Percentiles rank a stretch among this genome's conserved stretches.
These are phyloP conservation scores for Xiphorhynchus erythropygius DNA, from an alignment of 2,797 vertebrate genomes.

Conservation along the genomic window DNA sequence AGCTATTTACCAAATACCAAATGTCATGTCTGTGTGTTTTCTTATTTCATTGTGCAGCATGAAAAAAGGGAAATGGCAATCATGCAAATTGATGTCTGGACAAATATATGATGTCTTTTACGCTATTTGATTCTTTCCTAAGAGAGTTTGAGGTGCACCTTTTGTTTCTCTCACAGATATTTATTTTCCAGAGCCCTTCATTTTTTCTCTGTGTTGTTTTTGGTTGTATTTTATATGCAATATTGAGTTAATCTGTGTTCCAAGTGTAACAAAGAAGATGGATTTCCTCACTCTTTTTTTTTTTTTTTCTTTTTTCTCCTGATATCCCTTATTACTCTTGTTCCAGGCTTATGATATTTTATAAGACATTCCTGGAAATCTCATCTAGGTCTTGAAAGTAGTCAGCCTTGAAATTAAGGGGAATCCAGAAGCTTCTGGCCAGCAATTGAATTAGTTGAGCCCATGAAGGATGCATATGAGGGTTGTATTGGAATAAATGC, in stretches of 20 bases:
- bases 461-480: background rate
- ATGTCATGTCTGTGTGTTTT: background rate
- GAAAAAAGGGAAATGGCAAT: background rate
- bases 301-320: background rate
- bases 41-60: background rate
- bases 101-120: background rate
- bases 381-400: background rate
- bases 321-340: background rate
- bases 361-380: background rate
- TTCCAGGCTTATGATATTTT: background rate
- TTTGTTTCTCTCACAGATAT: background rate
- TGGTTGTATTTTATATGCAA: background rate
- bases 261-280: background rate
- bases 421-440: background rate
- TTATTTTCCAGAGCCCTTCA: background rate
- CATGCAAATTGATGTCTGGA: background rate
- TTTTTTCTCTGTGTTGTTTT: background rate
- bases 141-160: background rate
- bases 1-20: slow-evolving; percentile 49
- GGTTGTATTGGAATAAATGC: background rate
- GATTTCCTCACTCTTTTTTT: background rate
- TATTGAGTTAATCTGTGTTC: background rate
- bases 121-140: background rate
- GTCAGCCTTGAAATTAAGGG: background rate
- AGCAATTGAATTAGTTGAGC: background rate